Conservation (phyloP, 2,113 vertebrate genomes). For the Caloenas nicobarica region DNA sequence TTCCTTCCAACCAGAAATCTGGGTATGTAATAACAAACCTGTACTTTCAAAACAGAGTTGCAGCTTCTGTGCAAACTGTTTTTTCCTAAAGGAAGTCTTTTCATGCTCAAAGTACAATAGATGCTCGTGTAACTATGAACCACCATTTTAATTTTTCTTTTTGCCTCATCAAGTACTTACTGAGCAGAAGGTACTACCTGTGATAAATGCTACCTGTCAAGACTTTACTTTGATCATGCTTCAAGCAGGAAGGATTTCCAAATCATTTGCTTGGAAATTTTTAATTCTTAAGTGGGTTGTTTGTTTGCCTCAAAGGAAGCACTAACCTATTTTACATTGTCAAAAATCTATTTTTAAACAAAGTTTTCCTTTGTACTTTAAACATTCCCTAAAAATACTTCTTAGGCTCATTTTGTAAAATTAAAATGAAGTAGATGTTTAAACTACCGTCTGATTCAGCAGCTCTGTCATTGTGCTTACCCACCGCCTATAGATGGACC, state of each 20-base stretch:
- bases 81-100: background rate
- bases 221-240: conserved; percentile 48
- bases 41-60: background rate
- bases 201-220: conserved; percentile 68
- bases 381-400: conserved; percentile 67
- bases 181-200: conserved; percentile 58
- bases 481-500: background rate
- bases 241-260: conserved; percentile 61
- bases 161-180: conserved; percentile 28
- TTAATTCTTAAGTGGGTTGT: conserved; percentile 60
- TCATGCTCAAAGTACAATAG: background rate
- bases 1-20: background rate
- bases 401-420: conserved; percentile 49
- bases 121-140: background rate
- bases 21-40: accelerated
- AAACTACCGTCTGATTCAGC: conserved; percentile 44
- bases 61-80: background rate
- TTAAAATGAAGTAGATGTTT: conserved; percentile 53
- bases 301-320: conserved; percentile 70
- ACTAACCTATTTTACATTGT: conserved; percentile 68
- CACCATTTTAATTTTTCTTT: conserved; percentile 27
- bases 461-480: conserved; percentile 10
- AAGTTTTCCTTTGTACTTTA: conserved; percentile 69
- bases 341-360: conserved; percentile 73
- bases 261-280: conserved; percentile 67